Base-by-base conservation (phyloP, 2,888 invertebrate species). In the Ichneumon xanthorius region DNA sequence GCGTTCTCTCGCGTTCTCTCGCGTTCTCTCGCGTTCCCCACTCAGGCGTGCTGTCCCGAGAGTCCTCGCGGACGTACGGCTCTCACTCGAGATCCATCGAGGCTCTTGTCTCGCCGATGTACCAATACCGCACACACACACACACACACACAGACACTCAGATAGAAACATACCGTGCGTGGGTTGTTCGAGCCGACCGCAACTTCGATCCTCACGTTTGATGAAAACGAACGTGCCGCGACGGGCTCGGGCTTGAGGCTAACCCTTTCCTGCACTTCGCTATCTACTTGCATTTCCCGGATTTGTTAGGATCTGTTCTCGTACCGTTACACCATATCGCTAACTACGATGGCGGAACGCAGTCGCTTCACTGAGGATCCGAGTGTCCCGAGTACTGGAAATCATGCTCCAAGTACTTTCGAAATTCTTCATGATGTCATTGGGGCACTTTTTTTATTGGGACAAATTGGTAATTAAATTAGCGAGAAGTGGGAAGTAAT, bases 31-130 rank as follows among this genome's bases (percentile, higher is more conserved):
- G 84, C 30, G 61, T 80, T 71, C 40, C 65, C 40, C 80, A 77
- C 84, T 84, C 71, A 71, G 80, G 67, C 71, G 71, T 71, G 79
- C 37, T 83, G 68, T 71, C 70, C 63, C 63, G 82, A 70, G 61
- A 58, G 53, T 70, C 73, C 48, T 61, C 33, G 58, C 73, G 78
- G 53, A 75, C 63, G 79, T 80, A 33, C 76, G 65, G 55, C 80
- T 80, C 83, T 83, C 83, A 83, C 83, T 80, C 80, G 84, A 84
- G 80, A 80, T 84, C 67, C 84, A 84, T 84, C 84, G 84, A 40
- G 37, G 33, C 30, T 84, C 80, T 84, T 53, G 55, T 84, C 76
- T 80, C 71, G 71, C 58, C 19, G 75, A 80, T 58, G 65, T 58
- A 55, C 75, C 30, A 70, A 58, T 11, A 30, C 48, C 55, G 30